Evolutionary conservation across 1,140 invertebrate species (phyloP), one percentile per base, ranked within the genome.

Genomic region (Lepidurus packardi): DNA sequence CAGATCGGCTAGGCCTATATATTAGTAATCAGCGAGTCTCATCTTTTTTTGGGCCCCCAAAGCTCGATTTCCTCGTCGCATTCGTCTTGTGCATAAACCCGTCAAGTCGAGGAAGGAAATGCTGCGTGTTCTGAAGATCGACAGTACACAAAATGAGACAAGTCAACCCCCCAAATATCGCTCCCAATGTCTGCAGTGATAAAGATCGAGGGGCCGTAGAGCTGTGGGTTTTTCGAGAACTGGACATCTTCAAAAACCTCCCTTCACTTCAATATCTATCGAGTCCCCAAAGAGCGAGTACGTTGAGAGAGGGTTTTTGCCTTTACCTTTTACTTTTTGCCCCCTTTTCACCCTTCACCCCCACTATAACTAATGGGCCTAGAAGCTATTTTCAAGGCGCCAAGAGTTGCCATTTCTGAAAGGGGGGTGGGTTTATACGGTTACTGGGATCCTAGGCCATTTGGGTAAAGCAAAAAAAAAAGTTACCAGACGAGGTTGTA

Each of bases 311-410:
- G 34, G 34, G 34, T 34, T 34, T 34, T 34, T 34, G 34, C 16
- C 53, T 65, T 21, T 65, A 65, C 53, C 53, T 65, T 65, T 65
- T 65, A 16, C 9, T 65, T 65, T 65, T 65, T 65, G 53, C 53
- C 53, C 53, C 16, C 21, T 65, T 65, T 65, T 34, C 34, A 65
- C 8, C 53, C 53, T n/a, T 65, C 16, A 21, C 16, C 16, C 16
- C 53, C 53, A 65, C 53, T 65, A 65, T 65, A 65, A 65, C 53
- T 65, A 65, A 65, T 65, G 53, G 53, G 53, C 53, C 53, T 65
- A 21, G 53, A 65, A 65, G 53, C 53, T 65, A 65, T 65, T 65
- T 65, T 65, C 53, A 13, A 65, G 53, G 53, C 53, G 53, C 53
- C 53, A 65, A 65, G 53, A 65, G 53, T 65, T 13, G 53, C 53